Base-by-base conservation (phyloP, 2,888 invertebrate species). In the Oconnorella tubifera region DNA sequence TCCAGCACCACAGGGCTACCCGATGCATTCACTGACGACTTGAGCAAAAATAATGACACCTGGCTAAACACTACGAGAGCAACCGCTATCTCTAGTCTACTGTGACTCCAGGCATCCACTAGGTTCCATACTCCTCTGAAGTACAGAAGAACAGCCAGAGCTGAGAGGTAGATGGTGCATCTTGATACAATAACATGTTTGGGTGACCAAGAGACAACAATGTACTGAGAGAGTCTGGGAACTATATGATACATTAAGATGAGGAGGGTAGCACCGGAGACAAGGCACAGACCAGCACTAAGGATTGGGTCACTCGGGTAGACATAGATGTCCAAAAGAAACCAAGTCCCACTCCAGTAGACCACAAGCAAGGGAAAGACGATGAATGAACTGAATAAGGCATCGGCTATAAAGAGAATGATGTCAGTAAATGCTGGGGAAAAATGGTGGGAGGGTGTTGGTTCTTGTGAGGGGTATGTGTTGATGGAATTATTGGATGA, bases 331-430 rank as follows among this genome's bases (percentile, higher is more conserved):
- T 60, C 60, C 29, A 60, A 23, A 19, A 60, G 60, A 4, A 14
- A 25, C 60, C 60, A 60, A 4, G 60, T 25, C 14, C 60, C 60
- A 25, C 60, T 60, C 60, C 60, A 60, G 60, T 49, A 60, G 2
- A 60, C 19, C n/a, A 50, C 60, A 1, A 60, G n/a, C 6, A 60
- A 10, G 0, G 60, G 60, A 51, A 50, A 60, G 0, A 60, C 3
- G 1, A 60, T 27, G 3, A 28, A 50, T 2, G 29, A 29, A 6
- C 31, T 60, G 50, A 49, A 60, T 25, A 50, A 4, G 0, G 60
- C 60, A 51, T 60, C 60, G 25, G 10, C 23, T 3, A 33, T 27
- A 40, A 58, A 58, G 25, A 58, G 6, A 19, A 40, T n/a, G n/a
- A n/a, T n/a, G n/a, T n/a, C n/a, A n/a, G n/a, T n/a, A n/a, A n/a